Base-by-base conservation (phyloP, 2,888 invertebrate species). In the Lasioglossum morio region DNA sequence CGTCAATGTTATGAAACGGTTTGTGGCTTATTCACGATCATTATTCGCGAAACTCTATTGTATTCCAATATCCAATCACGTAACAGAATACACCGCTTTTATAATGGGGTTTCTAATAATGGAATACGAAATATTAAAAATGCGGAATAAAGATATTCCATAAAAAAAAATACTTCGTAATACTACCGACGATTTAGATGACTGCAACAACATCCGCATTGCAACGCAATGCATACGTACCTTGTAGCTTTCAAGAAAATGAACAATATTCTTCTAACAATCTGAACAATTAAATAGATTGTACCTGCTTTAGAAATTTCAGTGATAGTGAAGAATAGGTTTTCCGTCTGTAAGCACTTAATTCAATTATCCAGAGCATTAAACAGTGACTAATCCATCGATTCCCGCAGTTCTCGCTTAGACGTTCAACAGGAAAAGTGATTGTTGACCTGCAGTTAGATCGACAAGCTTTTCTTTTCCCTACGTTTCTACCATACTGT, bases 1-100 rank as follows among this genome's bases (percentile, higher is more conserved):
- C 27, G 34, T 46, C 46, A 27, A 66, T 74, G 3, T 43, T 46
- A 12, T 14, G 57, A 12, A 48, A 37, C 37, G 23, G 10, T 48
- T 12, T 40, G 40, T 7, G 40, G 23, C 43, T 73, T 57, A 1
- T 63, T 40, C 53, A 8, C 14, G 27, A 16, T 70, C 40, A 53
- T 80, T 74, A 34, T 60, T 7, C 37, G 19, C n/a, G 23, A 27
- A 14, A 4, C 14, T 16, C 72, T 37, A 82, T 82, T 82, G n/a
- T 57, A 34, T 46, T 19, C 46, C 27, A 27, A 30, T 46, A 74
- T 74, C 53, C 30, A 16, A 60, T 46, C 46, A 43, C 70, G 43
- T 19, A 40, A n/a, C 37, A 5, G 19, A n/a, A 63, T 63, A 43
- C 12, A 10, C 43, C 4, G 40, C 40, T 30, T n/a, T n/a, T 53